Base-by-base conservation (phyloP, 2,888 invertebrate species). In the Dorcus hopei region DNA sequence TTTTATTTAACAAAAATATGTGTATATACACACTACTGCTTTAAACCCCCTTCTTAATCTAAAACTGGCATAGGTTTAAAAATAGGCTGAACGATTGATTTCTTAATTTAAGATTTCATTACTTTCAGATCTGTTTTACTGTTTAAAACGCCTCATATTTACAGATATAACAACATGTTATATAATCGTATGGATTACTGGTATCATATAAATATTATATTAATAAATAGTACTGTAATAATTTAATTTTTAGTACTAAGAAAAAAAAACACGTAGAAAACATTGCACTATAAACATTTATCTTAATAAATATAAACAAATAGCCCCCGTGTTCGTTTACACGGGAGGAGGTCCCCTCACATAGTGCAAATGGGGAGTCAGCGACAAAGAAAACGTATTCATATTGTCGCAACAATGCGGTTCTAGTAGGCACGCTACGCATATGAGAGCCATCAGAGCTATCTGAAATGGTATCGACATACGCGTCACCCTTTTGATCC, bases 281-380 rank as follows among this genome's bases (percentile, higher is more conserved):
- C 19, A 50, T 50, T 50, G 33, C 38, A 33, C 26, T 19, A 19
- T 19, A 19, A 19, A 19, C 19, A 19, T 19, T 19, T 19, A 19
- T 41, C 41, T 51, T 40, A 51, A 51, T 43, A 59, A 38, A 33
- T 33, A 45, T 45, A 45, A 45, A 45, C 23, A 45, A 45, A 45
- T 7, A 7, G 26, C 26, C 7, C 19, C 26, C 26, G 26, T 4
- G 26, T 7, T 33, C 23, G 23, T 45, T 45, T 45, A 45, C 45
- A 90, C 85, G 7, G 93, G 92, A 16, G 91, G 92, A 9, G 91
- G 91, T 62, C 91, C 91, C 60, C 88, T 85, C n/a, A 91, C 85
- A 76, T 92, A 92, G 68, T 89, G 87, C 57, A 93, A 80, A 71
- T 91, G 90, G 4, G 92, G 91, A n/a, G 88, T 87, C 42, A 92